These are phyloP conservation scores for Apamea sordens DNA, from an alignment of 2,888 invertebrate species.

Conservation along the genomic window DNA sequence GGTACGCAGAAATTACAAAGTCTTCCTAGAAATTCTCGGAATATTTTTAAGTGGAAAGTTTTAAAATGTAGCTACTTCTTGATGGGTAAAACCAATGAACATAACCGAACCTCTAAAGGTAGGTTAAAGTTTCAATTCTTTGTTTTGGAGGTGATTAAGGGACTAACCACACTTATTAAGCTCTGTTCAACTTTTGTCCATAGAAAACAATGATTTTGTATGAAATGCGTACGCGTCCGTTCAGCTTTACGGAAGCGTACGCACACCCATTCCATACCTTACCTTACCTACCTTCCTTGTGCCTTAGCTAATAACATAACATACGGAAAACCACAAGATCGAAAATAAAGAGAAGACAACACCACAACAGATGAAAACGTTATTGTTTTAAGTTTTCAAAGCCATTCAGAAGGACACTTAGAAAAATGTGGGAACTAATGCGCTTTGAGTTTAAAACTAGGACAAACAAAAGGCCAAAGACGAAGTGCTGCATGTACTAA, in stretches of 20 bases:
- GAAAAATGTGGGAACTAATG: slow-evolving; percentile 38
- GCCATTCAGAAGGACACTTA: slow-evolving; percentile 27
- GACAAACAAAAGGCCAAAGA: slow-evolving; percentile 44
- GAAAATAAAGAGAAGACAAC: neutral
- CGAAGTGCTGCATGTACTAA: slow-evolving; percentile 45
- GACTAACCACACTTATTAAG: too few relatives aligned
- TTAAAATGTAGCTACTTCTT: neutral
- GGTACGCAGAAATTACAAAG: slow-evolving; percentile 33
- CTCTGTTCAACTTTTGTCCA: too few relatives aligned
- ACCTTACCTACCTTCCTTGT: too few relatives aligned
- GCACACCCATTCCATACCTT: too few relatives aligned
- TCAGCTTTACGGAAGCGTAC: too few relatives aligned
- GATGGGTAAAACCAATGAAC: slow-evolving; percentile 14
- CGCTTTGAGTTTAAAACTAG: slow-evolving; percentile 29
- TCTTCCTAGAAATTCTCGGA: slow-evolving; percentile 32
- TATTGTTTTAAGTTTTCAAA: slow-evolving; percentile 23
- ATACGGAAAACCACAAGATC: neutral
- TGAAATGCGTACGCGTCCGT: too few relatives aligned
- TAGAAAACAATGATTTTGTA: too few relatives aligned
- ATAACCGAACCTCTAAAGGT: neutral
- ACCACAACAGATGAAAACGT: neutral
- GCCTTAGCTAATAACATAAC: neutral
- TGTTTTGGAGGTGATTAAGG: too few relatives aligned
- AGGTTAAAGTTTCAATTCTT: neutral
- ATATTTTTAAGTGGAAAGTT: slow-evolving; percentile 10